phyloP scores from a whole-genome alignment of 2,797 vertebrate genomes.

The Melopsittacus undulatus region DNA sequence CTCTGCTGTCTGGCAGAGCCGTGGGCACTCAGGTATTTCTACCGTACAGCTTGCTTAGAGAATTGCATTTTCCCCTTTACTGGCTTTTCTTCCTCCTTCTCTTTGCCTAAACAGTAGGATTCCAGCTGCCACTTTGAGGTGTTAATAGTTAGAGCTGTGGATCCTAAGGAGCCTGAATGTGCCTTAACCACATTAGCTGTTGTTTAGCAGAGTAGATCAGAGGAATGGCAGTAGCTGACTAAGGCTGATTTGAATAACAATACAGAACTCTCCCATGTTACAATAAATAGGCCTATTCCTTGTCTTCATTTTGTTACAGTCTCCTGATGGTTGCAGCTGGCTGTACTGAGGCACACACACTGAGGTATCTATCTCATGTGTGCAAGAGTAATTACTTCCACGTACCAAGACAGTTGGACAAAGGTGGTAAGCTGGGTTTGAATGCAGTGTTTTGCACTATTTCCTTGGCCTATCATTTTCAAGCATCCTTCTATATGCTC shows the following conservation, averaged over 20 bases:
- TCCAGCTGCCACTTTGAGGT: not conserved
- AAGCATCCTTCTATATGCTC: no score
- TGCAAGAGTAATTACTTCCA: not conserved
- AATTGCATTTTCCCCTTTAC: not conserved
- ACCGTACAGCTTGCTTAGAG: not conserved
- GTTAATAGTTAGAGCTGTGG: not conserved
- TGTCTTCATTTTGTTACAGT: not conserved
- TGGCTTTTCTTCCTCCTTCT: not conserved
- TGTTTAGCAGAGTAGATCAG: not conserved
- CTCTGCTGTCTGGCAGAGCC: not conserved
- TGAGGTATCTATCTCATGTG: not conserved
- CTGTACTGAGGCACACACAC: not conserved
- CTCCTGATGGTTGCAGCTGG: not conserved
- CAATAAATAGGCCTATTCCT: not conserved
- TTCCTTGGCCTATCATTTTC: not conserved
- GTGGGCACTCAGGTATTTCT: not conserved
- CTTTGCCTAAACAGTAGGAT: not conserved
- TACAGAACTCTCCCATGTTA: not conserved
- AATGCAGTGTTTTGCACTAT: not conserved
- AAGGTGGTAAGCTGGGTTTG: not conserved
- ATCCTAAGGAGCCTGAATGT: not conserved
- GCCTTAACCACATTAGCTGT: not conserved
- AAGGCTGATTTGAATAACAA: constrained; percentile 6
- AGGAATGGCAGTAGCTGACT: not conserved
- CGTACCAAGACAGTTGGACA: not conserved